These are phyloP conservation scores for Orthochromis indermauri DNA, from an alignment of 2,113 vertebrate genomes.

Conservation along the genomic window DNA sequence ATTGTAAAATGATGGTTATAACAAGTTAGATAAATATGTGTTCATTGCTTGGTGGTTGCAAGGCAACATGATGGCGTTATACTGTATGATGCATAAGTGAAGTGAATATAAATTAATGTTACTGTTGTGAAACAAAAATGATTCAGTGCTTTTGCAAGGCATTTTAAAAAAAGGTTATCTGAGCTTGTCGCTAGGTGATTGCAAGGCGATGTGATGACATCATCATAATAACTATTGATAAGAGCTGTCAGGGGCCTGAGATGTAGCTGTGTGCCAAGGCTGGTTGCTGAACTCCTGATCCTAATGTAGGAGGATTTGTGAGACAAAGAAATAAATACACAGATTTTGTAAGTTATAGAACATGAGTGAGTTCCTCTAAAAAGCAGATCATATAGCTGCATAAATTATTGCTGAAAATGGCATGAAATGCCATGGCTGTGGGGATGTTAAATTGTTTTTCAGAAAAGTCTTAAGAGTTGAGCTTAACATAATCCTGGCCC, in stretches of 20 bases:
- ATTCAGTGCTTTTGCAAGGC: neutral
- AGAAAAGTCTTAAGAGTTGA: neutral
- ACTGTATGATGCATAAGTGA: neutral
- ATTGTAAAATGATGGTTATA: neutral
- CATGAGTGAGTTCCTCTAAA: neutral
- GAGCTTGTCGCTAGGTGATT: neutral
- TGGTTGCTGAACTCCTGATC: neutral
- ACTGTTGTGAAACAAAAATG: neutral
- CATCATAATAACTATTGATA: neutral
- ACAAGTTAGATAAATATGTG: neutral
- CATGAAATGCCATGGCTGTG: neutral
- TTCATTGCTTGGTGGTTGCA: neutral
- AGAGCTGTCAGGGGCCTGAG: neutral
- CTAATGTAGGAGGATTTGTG: neutral
- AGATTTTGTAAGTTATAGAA: neutral
- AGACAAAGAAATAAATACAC: neutral
- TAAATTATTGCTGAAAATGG: neutral
- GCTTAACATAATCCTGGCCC: neutral
- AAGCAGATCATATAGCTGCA: neutral
- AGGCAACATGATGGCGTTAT: neutral
- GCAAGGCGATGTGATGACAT: neutral
- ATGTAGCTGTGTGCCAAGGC: neutral
- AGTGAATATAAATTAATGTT: neutral
- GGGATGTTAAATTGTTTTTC: neutral
- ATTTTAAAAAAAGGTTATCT: neutral